phyloP scores from a whole-genome alignment of 1,140 invertebrate species.

The honey bee (Apis mellifera) region Amel_HAv3.1 CM009944.2:1506001-1506500 shows the following conservation, averaged over 20 bases:
- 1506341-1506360: background rate
- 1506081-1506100: background rate
- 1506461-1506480: background rate
- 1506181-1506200: background rate
- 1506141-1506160: background rate
- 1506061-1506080: background rate
- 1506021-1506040: background rate
- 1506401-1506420: background rate
- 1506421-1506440: background rate
- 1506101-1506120: background rate
- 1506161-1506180: background rate
- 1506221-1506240: background rate
- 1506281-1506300: background rate
- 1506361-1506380: too few relatives aligned
- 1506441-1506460: background rate
- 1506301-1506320: background rate
- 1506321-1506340: background rate
- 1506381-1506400: background rate
- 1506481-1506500: background rate
- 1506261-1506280: background rate
- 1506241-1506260: background rate
- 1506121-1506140: background rate
- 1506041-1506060: background rate
- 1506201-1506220: background rate
- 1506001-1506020: background rate